phyloP scores from a whole-genome alignment of 2,113 vertebrate genomes.

The Paracyprichromis sp. region DNA sequence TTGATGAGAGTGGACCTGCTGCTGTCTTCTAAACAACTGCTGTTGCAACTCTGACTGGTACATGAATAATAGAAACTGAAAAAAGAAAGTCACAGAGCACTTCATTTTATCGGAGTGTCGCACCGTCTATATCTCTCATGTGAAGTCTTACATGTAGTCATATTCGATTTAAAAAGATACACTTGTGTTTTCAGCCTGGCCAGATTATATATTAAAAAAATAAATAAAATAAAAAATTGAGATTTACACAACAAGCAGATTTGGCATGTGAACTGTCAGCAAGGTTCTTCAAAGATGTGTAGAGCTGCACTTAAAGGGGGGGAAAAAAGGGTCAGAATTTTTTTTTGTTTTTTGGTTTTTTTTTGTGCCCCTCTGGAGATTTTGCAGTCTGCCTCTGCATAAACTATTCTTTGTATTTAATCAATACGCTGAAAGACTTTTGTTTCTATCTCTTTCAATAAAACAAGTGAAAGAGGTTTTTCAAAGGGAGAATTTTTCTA shows the following conservation, averaged over 20 bases:
- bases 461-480: slow-evolving; percentile 48
- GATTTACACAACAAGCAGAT: neutral
- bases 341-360: neutral
- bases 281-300: neutral
- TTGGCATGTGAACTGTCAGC: neutral
- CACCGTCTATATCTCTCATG: neutral
- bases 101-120: neutral
- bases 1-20: neutral
- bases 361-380: neutral
- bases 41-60: neutral
- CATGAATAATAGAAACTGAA: neutral
- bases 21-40: neutral
- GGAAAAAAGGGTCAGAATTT: rapidly evolving
- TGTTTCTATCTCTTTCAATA: slow-evolving; percentile 32
- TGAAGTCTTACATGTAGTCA: neutral
- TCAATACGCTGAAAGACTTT: neutral
- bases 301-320: neutral
- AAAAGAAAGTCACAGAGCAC: neutral
- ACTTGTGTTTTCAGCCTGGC: neutral
- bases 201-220: neutral
- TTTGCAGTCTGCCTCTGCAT: neutral
- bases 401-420: neutral
- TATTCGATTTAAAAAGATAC: neutral
- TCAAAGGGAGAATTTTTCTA: slow-evolving; percentile 33
- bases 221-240: rapidly evolving